Evolutionary conservation across 2,888 invertebrate species (phyloP).

Genomic region (Napeogenes sylphis): DNA sequence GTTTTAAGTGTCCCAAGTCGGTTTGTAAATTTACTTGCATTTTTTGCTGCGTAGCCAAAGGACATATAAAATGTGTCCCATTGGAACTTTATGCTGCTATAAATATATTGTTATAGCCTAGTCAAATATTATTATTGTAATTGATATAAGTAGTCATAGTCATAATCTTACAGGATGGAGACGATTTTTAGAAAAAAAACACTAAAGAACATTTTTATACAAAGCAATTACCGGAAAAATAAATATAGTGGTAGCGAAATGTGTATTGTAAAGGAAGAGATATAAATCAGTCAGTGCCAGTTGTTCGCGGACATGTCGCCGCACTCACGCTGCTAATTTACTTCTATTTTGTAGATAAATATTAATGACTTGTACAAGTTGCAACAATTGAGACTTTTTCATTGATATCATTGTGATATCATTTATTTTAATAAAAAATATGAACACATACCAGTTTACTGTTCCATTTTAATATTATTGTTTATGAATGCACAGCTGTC

Average conservation of each 20-base stretch:
- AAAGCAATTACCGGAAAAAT: constrained; percentile 5
- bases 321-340: constrained; percentile 30
- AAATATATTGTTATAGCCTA: neutral
- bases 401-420: constrained; percentile 3
- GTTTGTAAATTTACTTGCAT: constrained; percentile 39
- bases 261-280: constrained; percentile 22
- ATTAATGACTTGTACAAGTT: constrained; percentile 19
- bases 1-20: constrained; percentile 34
- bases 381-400: constrained; percentile 8
- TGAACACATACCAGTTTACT: neutral
- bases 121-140: neutral
- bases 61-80: neutral
- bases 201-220: neutral
- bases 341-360: constrained; percentile 26
- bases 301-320: constrained; percentile 29
- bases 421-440: neutral
- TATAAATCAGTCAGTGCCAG: constrained; percentile 30
- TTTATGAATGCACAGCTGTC: neutral
- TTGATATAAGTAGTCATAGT: neutral
- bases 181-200: neutral
- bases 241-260: constrained; percentile 14
- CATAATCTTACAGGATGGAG: neutral
- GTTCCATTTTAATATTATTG: neutral
- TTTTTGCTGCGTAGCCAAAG: constrained; percentile 13
- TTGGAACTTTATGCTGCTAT: neutral